Percentiles rank a stretch among this genome's conserved stretches.
Conservation (phyloP, 1,140 invertebrate genomes). For the Drosophila insularis region DNA sequence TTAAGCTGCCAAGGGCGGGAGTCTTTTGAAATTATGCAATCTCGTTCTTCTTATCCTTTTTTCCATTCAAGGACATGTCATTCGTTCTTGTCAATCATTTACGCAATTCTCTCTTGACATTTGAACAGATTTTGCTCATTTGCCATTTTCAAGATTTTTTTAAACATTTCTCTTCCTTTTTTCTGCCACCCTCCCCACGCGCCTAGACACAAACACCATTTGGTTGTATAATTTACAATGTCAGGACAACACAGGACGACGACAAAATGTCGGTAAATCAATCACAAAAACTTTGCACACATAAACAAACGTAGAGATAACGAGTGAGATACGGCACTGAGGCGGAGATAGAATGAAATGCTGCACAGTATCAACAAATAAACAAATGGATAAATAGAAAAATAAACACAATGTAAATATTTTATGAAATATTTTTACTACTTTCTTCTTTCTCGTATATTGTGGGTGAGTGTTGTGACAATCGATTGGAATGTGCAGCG, state of each 20-base stretch:
- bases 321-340: too few relatives aligned
- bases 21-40: not conserved
- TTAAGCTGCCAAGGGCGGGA: not conserved
- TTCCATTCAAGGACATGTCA: not conserved
- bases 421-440: conserved; percentile 57
- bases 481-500: conserved; percentile 60
- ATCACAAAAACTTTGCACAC: not conserved
- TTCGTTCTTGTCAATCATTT: not conserved
- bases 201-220: too few relatives aligned
- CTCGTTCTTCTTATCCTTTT: not conserved
- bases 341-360: not conserved
- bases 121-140: not conserved
- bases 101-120: not conserved
- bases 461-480: conserved; percentile 38
- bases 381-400: conserved; percentile 47
- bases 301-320: not conserved
- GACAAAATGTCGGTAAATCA: conserved; percentile 9
- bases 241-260: not conserved
- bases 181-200: too few relatives aligned
- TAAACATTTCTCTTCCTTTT: not conserved
- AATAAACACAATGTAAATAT: conserved; percentile 48
- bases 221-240: conserved; percentile 1
- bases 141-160: not conserved
- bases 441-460: conserved; percentile 11
- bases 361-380: conserved; percentile 27